Conservation (phyloP, 2,888 invertebrate genomes). For the Shargacucullia verbasci region DNA sequence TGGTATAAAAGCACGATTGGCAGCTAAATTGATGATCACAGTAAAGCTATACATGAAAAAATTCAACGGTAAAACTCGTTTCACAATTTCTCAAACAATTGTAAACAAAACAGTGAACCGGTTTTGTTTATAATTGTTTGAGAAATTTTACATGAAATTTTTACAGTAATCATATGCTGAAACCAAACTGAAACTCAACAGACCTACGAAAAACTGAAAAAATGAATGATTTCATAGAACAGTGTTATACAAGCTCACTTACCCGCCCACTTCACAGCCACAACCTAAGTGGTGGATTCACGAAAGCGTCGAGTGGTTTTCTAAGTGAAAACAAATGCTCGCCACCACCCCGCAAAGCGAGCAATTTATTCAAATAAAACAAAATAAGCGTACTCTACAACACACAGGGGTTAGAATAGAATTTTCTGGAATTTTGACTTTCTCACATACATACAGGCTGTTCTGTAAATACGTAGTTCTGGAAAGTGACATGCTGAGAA, state of each 20-base stretch:
- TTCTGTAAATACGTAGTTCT: not conserved
- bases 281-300: constrained; percentile 58
- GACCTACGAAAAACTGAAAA: no score
- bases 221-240: no score
- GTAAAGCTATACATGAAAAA: no score
- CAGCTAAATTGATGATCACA: no score
- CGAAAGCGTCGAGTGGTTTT: constrained; percentile 66
- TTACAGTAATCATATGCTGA: no score
- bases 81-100: no score
- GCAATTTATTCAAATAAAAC: constrained; percentile 76
- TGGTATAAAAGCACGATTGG: no score
- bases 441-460: not conserved
- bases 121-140: no score
- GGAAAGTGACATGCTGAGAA: not conserved
- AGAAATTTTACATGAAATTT: no score
- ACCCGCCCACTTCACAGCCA: constrained; percentile 45
- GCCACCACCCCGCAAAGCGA: constrained; percentile 61
- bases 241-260: not conserved
- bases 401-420: constrained; percentile 44
- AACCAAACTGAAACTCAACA: no score
- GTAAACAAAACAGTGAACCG: no score
- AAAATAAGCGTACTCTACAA: constrained; percentile 56
- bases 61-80: no score
- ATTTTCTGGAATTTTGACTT: constrained; percentile 38
- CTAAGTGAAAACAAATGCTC: constrained; percentile 78